Base-by-base conservation (phyloP, 1,140 invertebrate genomes). In the Eumeta japonica region DNA sequence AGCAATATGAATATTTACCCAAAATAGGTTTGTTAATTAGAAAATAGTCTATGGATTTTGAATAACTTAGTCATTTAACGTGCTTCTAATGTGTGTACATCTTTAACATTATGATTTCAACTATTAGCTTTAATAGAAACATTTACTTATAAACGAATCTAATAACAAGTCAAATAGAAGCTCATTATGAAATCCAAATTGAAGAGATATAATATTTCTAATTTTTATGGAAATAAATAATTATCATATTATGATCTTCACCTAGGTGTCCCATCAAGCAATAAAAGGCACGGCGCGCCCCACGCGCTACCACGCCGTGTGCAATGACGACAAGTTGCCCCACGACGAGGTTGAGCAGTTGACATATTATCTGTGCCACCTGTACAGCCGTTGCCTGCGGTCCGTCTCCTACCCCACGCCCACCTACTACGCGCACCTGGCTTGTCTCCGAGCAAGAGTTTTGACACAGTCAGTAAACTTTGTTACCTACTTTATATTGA, bases 371-470 rank as follows among this genome's bases (percentile, higher is more conserved):
- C 66, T 97, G 12, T 97, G 93, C 62, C 90, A 96, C 55, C 79
- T 93, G 73, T 96, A 92, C 65, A 81, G 87, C 2, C 81, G 93
- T 11, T 97, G 93, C 61, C 88, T 84, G 34, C 80, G 91, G 35
- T 81, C 89, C 2, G 92, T 97, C 0, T 93, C 89, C 10, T 94
- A 95, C 77, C 93, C 93, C 1, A 88, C 94, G 1, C 92, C 93
- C 1, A 94, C 91, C 0, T 96, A 96, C 68, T 94, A 96, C 70
- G 92, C 93, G 15, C 92, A 97, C 78, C 80, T 94, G 37, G 92
- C 87, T n/a, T 92, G 91, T 10, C 85, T 85, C 38, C 77, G 93
- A 30, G 90, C 85, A 0, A 70, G 81, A 19, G 77, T 79, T 20
- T 82, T 85, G 41, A 79, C 82, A 0, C 62, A 77, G 79, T 81